A percentile compares a stretch with the other conserved stretches of the same genome.
These are phyloP conservation scores for Autographa gamma DNA, from an alignment of 2,888 invertebrate genomes.

Conservation along the genomic window DNA sequence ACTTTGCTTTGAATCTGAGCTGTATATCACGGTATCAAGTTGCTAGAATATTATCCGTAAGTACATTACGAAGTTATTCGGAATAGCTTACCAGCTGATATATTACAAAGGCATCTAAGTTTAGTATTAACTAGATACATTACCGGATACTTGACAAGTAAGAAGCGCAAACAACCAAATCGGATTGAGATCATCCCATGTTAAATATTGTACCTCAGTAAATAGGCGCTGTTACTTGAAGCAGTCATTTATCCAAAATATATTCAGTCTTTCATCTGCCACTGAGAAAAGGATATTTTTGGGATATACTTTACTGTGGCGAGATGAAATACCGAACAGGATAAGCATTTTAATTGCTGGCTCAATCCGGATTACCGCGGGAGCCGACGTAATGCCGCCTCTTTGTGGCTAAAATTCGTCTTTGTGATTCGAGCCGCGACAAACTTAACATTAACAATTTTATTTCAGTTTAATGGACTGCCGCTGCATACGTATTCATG, in stretches of 20 bases:
- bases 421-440: constrained; percentile 64
- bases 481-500: constrained; percentile 3
- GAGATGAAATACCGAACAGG: constrained; percentile 69
- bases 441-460: constrained; percentile 62
- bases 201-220: constrained; percentile 4
- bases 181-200: not conserved
- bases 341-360: constrained; percentile 82
- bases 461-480: constrained; percentile 38
- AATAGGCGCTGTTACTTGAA: not conserved
- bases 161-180: not conserved
- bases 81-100: not conserved
- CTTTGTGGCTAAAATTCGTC: constrained; percentile 73
- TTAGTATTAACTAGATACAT: not conserved
- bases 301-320: constrained; percentile 50
- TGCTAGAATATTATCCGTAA: constrained; percentile 1
- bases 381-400: constrained; percentile 68
- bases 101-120: not conserved
- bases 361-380: constrained; percentile 76
- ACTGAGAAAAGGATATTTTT: constrained; percentile 47
- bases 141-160: not conserved
- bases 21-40: constrained; percentile 30
- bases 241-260: constrained; percentile 17
- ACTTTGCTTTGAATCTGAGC: constrained; percentile 54
- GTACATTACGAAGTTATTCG: not conserved
- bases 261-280: constrained; percentile 31